These are phyloP conservation scores for Geotrupes spiniger DNA, from an alignment of 2,888 invertebrate genomes.

Conservation along the genomic window DNA sequence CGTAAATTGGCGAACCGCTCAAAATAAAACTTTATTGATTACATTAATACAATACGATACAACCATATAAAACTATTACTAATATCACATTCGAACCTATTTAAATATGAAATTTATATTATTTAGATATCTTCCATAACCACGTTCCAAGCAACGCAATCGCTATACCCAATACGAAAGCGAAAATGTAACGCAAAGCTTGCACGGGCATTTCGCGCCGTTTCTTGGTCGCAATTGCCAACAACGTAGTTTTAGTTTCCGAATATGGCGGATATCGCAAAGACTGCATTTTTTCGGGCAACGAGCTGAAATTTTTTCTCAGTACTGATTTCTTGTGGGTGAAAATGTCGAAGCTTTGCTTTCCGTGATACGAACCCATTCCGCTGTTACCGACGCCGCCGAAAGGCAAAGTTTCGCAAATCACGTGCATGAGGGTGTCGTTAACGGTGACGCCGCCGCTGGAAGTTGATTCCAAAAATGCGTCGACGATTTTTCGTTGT, in stretches of 20 bases:
- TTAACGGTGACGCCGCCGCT: constrained; percentile 82
- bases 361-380: constrained; percentile 92
- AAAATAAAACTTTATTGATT: too few relatives aligned
- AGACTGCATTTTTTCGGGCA: constrained; percentile 68
- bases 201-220: constrained; percentile 9
- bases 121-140: constrained; percentile 6
- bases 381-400: constrained; percentile 96
- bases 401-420: constrained; percentile 90
- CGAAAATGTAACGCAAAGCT: constrained; percentile 19
- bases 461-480: constrained; percentile 68
- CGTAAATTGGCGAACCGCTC: too few relatives aligned
- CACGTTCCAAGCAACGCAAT: constrained; percentile 7
- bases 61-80: too few relatives aligned
- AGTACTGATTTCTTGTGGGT: constrained; percentile 85
- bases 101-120: constrained; percentile 1
- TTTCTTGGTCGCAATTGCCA: constrained; percentile 13
- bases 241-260: constrained; percentile 13
- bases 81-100: background rate
- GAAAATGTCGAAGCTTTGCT: constrained; percentile 87
- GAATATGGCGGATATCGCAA: constrained; percentile 80
- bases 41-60: too few relatives aligned
- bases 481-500: constrained; percentile 56
- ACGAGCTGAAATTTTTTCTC: constrained; percentile 63
- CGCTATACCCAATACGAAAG: constrained; percentile 26
- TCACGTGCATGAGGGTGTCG: constrained; percentile 80